Evolutionary conservation across 1,140 invertebrate species (phyloP).

Genomic region (Leguminivora glycinivorella): DNA sequence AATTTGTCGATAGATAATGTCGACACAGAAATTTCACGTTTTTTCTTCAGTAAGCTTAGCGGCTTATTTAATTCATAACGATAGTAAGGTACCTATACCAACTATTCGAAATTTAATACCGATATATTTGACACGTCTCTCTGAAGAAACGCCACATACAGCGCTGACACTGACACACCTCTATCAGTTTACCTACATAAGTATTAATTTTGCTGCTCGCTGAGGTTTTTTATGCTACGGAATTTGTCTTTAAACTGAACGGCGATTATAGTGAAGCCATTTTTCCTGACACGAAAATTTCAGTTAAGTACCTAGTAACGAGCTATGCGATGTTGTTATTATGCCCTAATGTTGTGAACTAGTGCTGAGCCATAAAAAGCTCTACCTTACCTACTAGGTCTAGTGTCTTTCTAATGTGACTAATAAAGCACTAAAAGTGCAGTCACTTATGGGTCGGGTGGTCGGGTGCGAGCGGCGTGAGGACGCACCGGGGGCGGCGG

Average conservation of each 20-base stretch:
- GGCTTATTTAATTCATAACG: too few species aligned
- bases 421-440: slow-evolving; percentile 65
- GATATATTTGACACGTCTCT: too few species aligned
- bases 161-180: too few species aligned
- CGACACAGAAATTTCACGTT: background rate
- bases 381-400: slow-evolving; percentile 40
- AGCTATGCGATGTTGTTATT: slow-evolving; percentile 59
- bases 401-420: slow-evolving; percentile 61
- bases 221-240: background rate
- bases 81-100: too few species aligned
- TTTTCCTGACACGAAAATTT: slow-evolving; percentile 52
- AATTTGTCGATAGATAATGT: background rate
- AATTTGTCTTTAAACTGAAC: slow-evolving; percentile 41
- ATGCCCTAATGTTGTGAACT: slow-evolving; percentile 58
- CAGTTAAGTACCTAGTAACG: slow-evolving; percentile 60
- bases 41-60: background rate
- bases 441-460: slow-evolving; percentile 49
- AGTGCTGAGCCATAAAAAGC: slow-evolving; percentile 61
- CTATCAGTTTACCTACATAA: background rate
- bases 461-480: slow-evolving; percentile 33
- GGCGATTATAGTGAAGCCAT: slow-evolving; percentile 56
- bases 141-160: too few species aligned
- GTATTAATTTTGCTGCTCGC: background rate
- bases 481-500: slow-evolving; percentile 39
- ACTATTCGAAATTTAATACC: too few species aligned